phyloP scores from a whole-genome alignment of 1,140 invertebrate genomes.

The Hyles euphorbiae region DNA sequence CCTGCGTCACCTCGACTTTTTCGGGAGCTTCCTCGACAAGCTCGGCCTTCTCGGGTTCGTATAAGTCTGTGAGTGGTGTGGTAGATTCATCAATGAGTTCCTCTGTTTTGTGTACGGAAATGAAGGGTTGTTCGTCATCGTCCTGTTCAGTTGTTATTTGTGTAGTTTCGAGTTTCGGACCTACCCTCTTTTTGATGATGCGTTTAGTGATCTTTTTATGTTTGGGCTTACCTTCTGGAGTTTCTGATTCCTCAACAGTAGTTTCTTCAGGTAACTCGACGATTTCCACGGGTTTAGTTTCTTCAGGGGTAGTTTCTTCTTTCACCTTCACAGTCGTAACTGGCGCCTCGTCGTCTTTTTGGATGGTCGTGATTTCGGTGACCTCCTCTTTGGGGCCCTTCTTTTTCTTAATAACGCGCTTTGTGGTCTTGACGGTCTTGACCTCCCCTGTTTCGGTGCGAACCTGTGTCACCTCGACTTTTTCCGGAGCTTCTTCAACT shows the following conservation, averaged over 20 bases:
- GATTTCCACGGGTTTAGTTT: slow-evolving; percentile 7
- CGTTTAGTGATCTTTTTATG: background rate
- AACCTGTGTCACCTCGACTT: slow-evolving; percentile 27
- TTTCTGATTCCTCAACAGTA: background rate
- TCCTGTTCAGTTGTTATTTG: slow-evolving; percentile 1
- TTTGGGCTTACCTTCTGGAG: slow-evolving; percentile 1
- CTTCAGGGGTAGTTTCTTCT: slow-evolving; percentile 1
- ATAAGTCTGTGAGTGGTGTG: background rate
- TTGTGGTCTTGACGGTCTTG: slow-evolving; percentile 13
- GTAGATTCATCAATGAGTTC: background rate
- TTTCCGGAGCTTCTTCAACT: background rate
- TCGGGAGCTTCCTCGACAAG: background rate
- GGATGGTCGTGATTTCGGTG: slow-evolving; percentile 60
- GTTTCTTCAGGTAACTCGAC: background rate
- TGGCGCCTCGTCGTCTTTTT: slow-evolving; percentile 44
- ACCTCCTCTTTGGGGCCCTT: slow-evolving; percentile 42
- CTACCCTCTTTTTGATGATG: slow-evolving; percentile 1
- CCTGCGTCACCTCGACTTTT: background rate
- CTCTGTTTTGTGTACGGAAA: slow-evolving; percentile 4
- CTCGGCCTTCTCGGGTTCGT: background rate
- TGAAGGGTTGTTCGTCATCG: background rate
- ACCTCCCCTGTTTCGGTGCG: slow-evolving; percentile 24
- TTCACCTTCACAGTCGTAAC: background rate
- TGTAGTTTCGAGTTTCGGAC: slow-evolving; percentile 1
- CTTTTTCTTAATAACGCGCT: slow-evolving; percentile 50